phyloP scores from a whole-genome alignment of 2,888 invertebrate species.

The Melieria crassipennis region DNA sequence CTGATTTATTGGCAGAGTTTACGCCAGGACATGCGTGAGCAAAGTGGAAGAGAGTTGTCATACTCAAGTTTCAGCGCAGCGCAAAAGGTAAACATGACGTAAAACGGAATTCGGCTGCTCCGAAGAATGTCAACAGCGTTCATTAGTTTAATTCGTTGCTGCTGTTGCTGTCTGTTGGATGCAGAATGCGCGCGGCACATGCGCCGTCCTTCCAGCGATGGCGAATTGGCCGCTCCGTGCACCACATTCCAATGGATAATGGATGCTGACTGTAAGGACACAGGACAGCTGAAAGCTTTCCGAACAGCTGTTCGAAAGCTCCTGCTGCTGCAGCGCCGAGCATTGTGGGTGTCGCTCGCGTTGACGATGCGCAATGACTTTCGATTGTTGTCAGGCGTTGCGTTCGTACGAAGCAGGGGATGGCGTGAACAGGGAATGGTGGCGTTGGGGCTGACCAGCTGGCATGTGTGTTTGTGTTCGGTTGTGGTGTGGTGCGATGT shows the following conservation, averaged over 20 bases:
- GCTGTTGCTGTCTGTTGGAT: background rate
- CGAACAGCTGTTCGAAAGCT: slow-evolving; percentile 20
- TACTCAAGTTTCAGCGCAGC: no score
- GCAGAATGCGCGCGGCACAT: background rate
- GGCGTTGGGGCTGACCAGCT: background rate
- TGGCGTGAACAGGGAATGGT: background rate
- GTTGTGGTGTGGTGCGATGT: no score
- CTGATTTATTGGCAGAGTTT: no score
- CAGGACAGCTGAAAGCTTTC: slow-evolving; percentile 13
- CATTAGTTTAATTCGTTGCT: no score
- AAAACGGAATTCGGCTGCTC: no score
- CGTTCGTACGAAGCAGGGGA: background rate
- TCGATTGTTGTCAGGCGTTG: background rate
- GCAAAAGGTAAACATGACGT: no score
- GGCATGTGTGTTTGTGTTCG: background rate
- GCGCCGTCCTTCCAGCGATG: background rate
- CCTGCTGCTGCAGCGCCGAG: background rate
- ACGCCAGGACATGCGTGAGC: no score
- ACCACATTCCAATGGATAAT: slow-evolving; percentile 6
- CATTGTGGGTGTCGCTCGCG: background rate
- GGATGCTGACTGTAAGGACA: slow-evolving; percentile 5
- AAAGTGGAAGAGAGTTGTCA: no score
- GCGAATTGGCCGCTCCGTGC: background rate
- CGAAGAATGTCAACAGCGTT: no score
- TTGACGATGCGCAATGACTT: background rate